A percentile compares a stretch with the other conserved stretches of the same genome.
Evolutionary conservation across 2,113 vertebrate species (phyloP).

Genomic region (Peucedramus taeniatus): DNA sequence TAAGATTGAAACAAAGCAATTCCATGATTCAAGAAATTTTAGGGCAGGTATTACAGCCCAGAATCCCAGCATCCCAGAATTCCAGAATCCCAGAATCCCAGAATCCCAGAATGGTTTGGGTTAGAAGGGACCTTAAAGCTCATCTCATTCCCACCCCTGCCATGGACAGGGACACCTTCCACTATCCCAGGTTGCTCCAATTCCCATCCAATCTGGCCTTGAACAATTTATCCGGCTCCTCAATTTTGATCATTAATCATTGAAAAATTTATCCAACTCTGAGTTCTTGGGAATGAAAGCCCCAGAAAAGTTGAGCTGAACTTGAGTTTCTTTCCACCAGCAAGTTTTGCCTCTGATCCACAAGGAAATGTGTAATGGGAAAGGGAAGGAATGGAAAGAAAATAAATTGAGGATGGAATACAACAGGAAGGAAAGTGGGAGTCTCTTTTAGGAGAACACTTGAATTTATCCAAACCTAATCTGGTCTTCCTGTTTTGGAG

Average conservation of each 20-base stretch:
- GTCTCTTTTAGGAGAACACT: neutral
- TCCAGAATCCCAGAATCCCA: neutral
- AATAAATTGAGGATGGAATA: neutral
- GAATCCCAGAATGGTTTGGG: neutral
- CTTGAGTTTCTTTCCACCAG: neutral
- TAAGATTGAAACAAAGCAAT: neutral
- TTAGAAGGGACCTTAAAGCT: neutral
- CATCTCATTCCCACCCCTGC: neutral
- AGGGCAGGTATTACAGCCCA: neutral
- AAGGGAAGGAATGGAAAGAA: slow-evolving; percentile 3
- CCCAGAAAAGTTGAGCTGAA: neutral
- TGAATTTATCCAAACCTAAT: neutral
- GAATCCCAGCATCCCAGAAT: neutral
- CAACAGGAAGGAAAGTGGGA: neutral
- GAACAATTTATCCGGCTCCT: neutral
- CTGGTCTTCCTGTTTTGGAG: neutral
- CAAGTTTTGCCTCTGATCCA: neutral
- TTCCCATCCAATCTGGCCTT: neutral
- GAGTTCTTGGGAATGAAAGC: neutral
- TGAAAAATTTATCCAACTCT: neutral
- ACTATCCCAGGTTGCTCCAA: neutral
- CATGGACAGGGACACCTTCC: neutral
- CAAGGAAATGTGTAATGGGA: neutral
- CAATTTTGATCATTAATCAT: neutral
- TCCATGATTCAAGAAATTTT: neutral